phyloP scores from a whole-genome alignment of 1,140 invertebrate species.

The Dryas iulia region DNA sequence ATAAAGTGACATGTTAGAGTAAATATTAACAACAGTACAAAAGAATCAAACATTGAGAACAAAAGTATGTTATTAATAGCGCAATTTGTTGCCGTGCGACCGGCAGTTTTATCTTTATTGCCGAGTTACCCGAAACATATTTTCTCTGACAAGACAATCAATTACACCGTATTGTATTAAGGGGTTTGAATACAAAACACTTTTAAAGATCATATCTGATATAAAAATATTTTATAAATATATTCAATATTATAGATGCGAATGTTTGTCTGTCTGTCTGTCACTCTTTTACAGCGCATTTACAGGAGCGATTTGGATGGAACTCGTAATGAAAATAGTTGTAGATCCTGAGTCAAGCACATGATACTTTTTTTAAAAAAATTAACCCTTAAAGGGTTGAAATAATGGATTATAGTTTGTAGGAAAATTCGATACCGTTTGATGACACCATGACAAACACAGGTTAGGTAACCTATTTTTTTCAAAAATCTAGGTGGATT shows the following conservation, averaged over 20 bases:
- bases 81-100: constrained; percentile 24
- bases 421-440: too few relatives aligned
- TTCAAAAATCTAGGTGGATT: too few relatives aligned
- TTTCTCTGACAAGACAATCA: constrained; percentile 28
- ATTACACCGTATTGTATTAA: constrained; percentile 27
- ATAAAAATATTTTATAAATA: not conserved
- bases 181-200: constrained; percentile 20
- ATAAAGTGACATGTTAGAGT: not conserved
- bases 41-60: constrained; percentile 19
- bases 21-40: not conserved
- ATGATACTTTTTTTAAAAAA: too few relatives aligned
- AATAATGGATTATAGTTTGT: too few relatives aligned
- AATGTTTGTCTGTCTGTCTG: too few relatives aligned
- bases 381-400: too few relatives aligned
- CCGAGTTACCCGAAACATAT: constrained; percentile 26
- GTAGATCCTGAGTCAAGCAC: too few relatives aligned
- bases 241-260: not conserved
- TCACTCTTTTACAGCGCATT: too few relatives aligned
- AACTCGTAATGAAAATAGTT: too few relatives aligned
- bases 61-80: constrained; percentile 31
- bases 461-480: too few relatives aligned
- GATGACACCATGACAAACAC: too few relatives aligned
- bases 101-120: constrained; percentile 30
- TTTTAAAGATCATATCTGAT: not conserved
- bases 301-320: too few relatives aligned